Percentiles rank a stretch among this genome's conserved stretches.
These are phyloP conservation scores for Osmoderma eremita DNA, from an alignment of 2,888 invertebrate species.

Conservation along the genomic window DNA sequence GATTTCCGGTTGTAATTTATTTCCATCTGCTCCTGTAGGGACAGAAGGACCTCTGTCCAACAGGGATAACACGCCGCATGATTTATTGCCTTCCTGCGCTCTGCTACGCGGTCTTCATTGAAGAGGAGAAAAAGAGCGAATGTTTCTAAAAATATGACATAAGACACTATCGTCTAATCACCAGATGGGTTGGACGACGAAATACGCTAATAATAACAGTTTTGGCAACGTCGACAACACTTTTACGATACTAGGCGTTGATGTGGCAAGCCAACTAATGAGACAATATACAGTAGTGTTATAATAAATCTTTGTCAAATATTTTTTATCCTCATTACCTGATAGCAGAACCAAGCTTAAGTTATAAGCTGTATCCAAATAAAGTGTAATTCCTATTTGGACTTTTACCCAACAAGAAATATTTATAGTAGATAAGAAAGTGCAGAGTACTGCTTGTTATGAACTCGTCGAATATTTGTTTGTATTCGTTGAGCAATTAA, in stretches of 20 bases:
- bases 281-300: too few species aligned
- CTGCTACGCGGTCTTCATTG: not conserved
- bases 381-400: too few species aligned
- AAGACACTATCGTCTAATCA: not conserved
- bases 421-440: too few species aligned
- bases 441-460: too few species aligned
- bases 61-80: too few species aligned
- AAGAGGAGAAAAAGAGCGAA: slow-evolving; percentile 15
- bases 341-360: too few species aligned
- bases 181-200: not conserved
- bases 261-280: slow-evolving; percentile 61
- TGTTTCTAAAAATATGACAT: slow-evolving; percentile 24
- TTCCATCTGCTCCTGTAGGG: slow-evolving; percentile 8
- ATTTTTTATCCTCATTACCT: too few species aligned
- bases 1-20: slow-evolving; percentile 28
- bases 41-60: slow-evolving; percentile 3
- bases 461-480: too few species aligned
- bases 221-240: slow-evolving; percentile 57
- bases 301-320: too few species aligned
- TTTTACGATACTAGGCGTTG: slow-evolving; percentile 61
- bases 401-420: too few species aligned
- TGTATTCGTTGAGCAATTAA: too few species aligned
- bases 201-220: slow-evolving; percentile 50
- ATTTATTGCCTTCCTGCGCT: slow-evolving; percentile 17
- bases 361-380: too few species aligned